Percentiles rank a stretch among this genome's conserved stretches.
Evolutionary conservation across 2,888 invertebrate species (phyloP).

Genomic region (Meghimatium bilineatum): DNA sequence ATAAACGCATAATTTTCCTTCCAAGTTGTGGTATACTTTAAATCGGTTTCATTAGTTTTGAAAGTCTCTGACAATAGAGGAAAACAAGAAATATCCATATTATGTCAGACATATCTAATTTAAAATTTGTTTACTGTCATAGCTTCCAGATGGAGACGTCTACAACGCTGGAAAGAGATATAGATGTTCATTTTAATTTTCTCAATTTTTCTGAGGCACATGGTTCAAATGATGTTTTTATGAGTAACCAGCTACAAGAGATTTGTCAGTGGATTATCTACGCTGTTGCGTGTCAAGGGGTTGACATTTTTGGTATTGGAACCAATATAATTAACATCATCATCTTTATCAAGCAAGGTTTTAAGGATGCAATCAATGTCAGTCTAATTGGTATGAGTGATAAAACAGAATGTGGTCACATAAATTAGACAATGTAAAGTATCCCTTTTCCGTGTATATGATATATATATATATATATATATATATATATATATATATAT

Average conservation of each 20-base stretch:
- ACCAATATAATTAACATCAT: background rate
- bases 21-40: no score
- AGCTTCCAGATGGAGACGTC: background rate
- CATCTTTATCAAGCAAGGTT: slow-evolving; percentile 1
- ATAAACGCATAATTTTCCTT: no score
- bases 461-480: no score
- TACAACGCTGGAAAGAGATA: background rate
- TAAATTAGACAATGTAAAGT: no score
- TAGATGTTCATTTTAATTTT: background rate
- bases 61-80: no score
- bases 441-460: no score
- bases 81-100: no score
- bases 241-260: background rate
- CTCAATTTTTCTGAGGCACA: background rate
- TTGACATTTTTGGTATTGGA: background rate
- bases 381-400: background rate
- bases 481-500: no score
- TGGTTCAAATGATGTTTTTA: background rate
- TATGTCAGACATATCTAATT: no score
- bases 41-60: no score
- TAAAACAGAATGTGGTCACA: background rate
- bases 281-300: background rate
- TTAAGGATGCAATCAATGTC: slow-evolving; percentile 8
- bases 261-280: slow-evolving; percentile 11
- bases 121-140: no score